Conservation (phyloP, 2,888 invertebrate species). For the Cylindroiulus punctatus region DNA sequence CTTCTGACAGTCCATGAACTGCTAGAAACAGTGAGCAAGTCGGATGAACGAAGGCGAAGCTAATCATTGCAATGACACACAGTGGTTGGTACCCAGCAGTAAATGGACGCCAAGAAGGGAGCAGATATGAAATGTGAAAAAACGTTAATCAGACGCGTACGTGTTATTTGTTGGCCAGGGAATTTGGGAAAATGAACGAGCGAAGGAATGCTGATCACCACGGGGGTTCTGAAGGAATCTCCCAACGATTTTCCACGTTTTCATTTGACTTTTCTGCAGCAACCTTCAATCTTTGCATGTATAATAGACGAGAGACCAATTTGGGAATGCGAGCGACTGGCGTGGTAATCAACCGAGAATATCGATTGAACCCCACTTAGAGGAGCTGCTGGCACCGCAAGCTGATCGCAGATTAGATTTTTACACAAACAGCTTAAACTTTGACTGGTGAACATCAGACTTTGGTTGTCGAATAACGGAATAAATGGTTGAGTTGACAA, state of each 20-base stretch:
- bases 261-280: not conserved
- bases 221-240: slow-evolving; percentile 6
- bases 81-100: not conserved
- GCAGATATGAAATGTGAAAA: slow-evolving; percentile 22
- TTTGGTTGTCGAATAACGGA: not conserved
- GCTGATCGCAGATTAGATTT: not conserved
- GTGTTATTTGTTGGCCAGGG: slow-evolving; percentile 17
- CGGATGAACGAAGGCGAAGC: not conserved
- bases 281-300: slow-evolving; percentile 30
- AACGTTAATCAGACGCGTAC: slow-evolving; percentile 24
- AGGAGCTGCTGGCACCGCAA: not conserved
- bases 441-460: not conserved
- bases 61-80: not conserved
- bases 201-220: slow-evolving; percentile 10
- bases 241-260: slow-evolving; percentile 15
- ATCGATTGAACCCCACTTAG: slow-evolving; percentile 13
- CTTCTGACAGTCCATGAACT: not conserved
- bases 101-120: not conserved
- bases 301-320: slow-evolving; percentile 40
- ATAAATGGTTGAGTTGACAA: not conserved
- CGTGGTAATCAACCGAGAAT: slow-evolving; percentile 19
- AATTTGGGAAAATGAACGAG: not conserved
- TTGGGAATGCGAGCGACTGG: not conserved
- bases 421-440: not conserved
- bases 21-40: not conserved